A percentile compares a stretch with the other conserved stretches of the same genome.
phyloP scores from a whole-genome alignment of 2,888 invertebrate species.

The Rhingia campestris region DNA sequence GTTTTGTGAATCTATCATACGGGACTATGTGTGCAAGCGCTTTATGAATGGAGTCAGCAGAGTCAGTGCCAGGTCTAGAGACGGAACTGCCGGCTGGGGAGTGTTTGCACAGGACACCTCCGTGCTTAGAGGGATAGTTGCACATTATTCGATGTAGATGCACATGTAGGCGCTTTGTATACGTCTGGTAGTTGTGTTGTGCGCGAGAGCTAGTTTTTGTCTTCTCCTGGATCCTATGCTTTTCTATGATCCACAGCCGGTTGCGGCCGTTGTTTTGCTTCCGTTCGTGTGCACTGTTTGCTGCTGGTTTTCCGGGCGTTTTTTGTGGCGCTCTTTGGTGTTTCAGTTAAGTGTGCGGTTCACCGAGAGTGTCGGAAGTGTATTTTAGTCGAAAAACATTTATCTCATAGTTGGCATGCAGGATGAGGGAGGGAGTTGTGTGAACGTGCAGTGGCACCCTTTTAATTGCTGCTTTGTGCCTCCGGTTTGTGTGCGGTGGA shows the following conservation, averaged over 20 bases:
- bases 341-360: constrained; percentile 74
- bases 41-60: constrained; percentile 52
- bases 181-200: background rate
- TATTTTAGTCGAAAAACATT: constrained; percentile 72
- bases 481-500: constrained; percentile 33
- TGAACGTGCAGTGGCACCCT: constrained; percentile 55
- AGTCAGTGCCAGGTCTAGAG: constrained; percentile 13
- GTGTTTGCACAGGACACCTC: constrained; percentile 35
- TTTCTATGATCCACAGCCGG: constrained; percentile 41
- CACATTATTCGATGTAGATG: constrained; percentile 19
- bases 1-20: constrained; percentile 60
- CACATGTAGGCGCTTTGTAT: constrained; percentile 19
- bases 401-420: constrained; percentile 60
- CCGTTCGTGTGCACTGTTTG: constrained; percentile 62
- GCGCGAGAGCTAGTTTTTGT: constrained; percentile 57
- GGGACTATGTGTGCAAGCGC: constrained; percentile 60
- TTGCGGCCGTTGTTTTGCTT: constrained; percentile 54
- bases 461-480: constrained; percentile 72
- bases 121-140: constrained; percentile 69
- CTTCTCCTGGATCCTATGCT: constrained; percentile 24
- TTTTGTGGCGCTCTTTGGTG: constrained; percentile 54
- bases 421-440: background rate
- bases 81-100: constrained; percentile 5
- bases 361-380: constrained; percentile 75
- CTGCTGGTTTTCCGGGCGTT: constrained; percentile 38